A percentile compares a stretch with the other conserved stretches of the same genome.
These are phyloP conservation scores for Thripadectes ignobilis DNA, from an alignment of 2,797 vertebrate species.

Conservation along the genomic window DNA sequence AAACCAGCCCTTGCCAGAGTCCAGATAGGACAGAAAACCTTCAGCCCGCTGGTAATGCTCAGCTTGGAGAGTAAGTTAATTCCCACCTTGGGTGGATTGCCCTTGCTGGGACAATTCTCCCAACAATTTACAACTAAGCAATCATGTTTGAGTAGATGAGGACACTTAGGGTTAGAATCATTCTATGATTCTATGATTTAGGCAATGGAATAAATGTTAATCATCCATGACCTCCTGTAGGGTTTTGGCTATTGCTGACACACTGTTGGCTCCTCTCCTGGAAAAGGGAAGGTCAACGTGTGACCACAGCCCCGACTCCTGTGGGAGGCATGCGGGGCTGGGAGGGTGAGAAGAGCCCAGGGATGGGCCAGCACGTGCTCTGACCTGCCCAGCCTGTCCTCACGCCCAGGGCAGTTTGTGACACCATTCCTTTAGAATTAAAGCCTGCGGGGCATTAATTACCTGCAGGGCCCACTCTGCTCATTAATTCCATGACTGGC, in stretches of 20 bases:
- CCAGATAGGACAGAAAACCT: conserved; percentile 64
- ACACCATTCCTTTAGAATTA: background rate
- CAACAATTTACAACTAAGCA: background rate
- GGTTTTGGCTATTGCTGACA: conserved; percentile 2
- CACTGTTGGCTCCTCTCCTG: conserved; percentile 6
- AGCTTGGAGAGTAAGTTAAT: conserved; percentile 74
- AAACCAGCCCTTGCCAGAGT: conserved; percentile 70
- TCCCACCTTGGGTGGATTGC: background rate
- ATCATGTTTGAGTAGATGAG: background rate
- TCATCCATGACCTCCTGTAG: background rate
- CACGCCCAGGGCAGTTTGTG: background rate
- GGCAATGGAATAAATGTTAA: conserved; percentile 56
- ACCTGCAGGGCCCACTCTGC: background rate
- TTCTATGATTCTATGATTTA: background rate
- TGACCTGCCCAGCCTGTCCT: background rate
- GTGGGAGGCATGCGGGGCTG: rapidly evolving
- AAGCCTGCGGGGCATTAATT: background rate
- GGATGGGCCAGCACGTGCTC: background rate
- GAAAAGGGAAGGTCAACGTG: conserved; percentile 37
- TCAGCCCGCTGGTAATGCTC: conserved; percentile 39
- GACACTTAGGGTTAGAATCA: background rate
- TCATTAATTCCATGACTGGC: background rate
- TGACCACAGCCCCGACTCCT: background rate
- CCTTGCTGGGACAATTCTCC: background rate
- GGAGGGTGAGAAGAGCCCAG: background rate